Percentiles rank a stretch among this genome's conserved stretches.
These are phyloP conservation scores for Nomada lathburiana DNA, from an alignment of 2,888 invertebrate species.

Conservation along the genomic window DNA sequence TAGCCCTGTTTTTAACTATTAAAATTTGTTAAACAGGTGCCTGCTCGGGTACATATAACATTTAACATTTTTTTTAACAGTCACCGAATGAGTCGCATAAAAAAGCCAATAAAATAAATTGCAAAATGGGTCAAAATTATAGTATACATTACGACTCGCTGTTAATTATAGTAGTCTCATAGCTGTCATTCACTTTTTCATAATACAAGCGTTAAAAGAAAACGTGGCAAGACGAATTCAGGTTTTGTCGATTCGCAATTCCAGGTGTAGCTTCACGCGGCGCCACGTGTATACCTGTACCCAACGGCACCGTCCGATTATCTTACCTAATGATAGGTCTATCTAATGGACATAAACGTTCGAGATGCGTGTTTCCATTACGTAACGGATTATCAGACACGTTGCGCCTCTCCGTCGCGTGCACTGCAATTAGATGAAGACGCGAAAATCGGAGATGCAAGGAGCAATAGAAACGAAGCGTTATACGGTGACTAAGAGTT, in stretches of 20 bases:
- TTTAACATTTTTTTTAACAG: too few species aligned
- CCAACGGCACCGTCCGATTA: conserved; percentile 34
- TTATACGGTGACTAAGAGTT: not conserved
- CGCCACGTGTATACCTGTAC: conserved; percentile 25
- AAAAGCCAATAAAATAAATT: too few species aligned
- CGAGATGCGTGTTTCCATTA: conserved; percentile 48
- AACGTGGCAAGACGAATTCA: not conserved
- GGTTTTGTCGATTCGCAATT: conserved; percentile 1
- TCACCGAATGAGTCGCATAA: too few species aligned
- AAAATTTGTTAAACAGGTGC: too few species aligned
- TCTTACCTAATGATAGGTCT: conserved; percentile 54
- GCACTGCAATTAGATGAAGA: conserved; percentile 21
- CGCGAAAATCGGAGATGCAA: conserved; percentile 3
- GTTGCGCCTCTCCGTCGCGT: conserved; percentile 1
- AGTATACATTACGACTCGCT: too few species aligned
- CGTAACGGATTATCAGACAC: conserved; percentile 48
- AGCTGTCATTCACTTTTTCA: too few species aligned
- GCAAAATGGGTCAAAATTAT: too few species aligned
- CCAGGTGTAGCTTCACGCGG: not conserved
- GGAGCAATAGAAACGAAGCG: too few species aligned
- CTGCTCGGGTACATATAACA: too few species aligned
- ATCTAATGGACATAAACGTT: conserved; percentile 59
- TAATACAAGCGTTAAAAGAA: too few species aligned
- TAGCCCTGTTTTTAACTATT: too few species aligned
- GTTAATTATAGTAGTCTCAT: too few species aligned